Evolutionary conservation across 2,113 vertebrate genomes (phyloP).

Genomic region (Machaerirhynchus nigripectus): DNA sequence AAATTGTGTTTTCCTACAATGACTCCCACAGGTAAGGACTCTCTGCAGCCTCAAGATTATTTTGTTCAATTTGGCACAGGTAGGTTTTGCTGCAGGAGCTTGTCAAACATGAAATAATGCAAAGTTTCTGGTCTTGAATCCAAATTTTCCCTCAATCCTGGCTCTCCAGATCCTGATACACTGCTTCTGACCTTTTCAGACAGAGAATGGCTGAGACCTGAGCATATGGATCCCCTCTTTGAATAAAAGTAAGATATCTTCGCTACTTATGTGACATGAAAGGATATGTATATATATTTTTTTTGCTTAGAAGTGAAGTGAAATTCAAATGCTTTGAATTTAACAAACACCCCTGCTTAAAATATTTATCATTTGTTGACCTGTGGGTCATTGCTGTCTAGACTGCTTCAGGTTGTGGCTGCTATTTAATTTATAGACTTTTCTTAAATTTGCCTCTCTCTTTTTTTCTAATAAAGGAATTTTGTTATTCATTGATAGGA

Average conservation of each 20-base stretch:
- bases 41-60: not conserved
- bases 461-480: not conserved
- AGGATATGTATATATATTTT: not conserved
- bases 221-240: not conserved
- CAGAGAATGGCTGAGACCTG: not conserved
- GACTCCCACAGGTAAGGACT: not conserved
- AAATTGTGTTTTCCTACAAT: not conserved
- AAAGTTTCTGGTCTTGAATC: not conserved
- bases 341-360: constrained; percentile 3
- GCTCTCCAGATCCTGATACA: not conserved
- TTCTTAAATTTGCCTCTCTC: not conserved
- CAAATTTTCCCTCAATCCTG: not conserved
- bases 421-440: not conserved
- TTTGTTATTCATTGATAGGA: not conserved
- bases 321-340: constrained; percentile 22
- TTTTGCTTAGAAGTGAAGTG: not conserved
- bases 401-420: not conserved
- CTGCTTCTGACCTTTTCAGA: not conserved
- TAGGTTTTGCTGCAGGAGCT: not conserved
- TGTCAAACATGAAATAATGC: not conserved
- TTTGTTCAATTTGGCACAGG: not conserved
- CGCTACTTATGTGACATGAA: not conserved
- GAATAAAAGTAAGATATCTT: not conserved
- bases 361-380: not conserved
- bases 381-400: not conserved